phyloP scores from a whole-genome alignment of 2,888 invertebrate species.

The Thumatha senex region DNA sequence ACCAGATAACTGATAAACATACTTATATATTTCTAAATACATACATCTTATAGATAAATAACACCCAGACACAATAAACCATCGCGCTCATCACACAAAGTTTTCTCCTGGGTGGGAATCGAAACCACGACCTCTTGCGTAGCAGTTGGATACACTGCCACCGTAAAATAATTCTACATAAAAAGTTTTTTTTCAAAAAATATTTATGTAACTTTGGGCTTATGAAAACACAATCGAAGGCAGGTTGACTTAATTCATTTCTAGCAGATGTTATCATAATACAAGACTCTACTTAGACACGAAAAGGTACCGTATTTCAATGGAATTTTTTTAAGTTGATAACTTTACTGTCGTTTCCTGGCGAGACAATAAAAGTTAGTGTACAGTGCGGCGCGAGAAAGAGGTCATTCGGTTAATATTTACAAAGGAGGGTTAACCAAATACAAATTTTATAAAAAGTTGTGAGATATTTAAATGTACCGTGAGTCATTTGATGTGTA shows the following conservation, averaged over 20 bases:
- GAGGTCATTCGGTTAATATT: slow-evolving; percentile 35
- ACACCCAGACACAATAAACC: no score
- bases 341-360: neutral
- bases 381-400: slow-evolving; percentile 24
- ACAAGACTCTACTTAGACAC: neutral
- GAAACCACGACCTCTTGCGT: no score
- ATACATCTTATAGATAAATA: no score
- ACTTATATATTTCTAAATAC: no score
- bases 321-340: neutral
- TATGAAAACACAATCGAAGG: no score
- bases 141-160: no score
- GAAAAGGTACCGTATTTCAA: neutral
- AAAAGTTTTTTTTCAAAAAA: no score
- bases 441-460: slow-evolving; percentile 35
- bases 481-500: slow-evolving; percentile 21
- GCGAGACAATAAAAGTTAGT: slow-evolving; percentile 28
- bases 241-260: neutral
- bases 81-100: no score
- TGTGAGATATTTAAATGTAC: slow-evolving; percentile 19
- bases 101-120: no score
- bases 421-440: slow-evolving; percentile 25
- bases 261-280: neutral
- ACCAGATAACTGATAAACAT: no score
- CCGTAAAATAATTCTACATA: no score
- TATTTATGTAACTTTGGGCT: no score